A percentile compares a stretch with the other conserved stretches of the same genome.
These are phyloP conservation scores for Buceros bicornis DNA, from an alignment of 2,797 vertebrate genomes.

Conservation along the genomic window DNA sequence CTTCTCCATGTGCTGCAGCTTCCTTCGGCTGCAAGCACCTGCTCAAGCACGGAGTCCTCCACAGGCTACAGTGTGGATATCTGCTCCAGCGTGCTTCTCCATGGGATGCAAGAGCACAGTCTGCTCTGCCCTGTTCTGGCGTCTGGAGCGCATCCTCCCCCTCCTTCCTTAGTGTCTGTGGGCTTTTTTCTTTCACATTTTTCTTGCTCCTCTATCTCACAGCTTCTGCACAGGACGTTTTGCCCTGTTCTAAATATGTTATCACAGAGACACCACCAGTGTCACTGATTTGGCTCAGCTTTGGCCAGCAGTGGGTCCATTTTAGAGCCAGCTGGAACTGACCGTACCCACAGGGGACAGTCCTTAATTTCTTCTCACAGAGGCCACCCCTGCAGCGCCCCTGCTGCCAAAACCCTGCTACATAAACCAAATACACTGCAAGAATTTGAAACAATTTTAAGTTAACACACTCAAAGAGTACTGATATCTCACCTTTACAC, in stretches of 20 bases:
- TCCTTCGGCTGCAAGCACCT: not conserved
- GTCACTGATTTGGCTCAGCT: not conserved
- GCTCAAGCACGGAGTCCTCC: not conserved
- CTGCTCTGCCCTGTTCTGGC: fast-evolving
- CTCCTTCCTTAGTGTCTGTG: not conserved
- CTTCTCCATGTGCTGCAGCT: not conserved
- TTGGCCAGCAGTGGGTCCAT: not conserved
- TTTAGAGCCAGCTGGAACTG: not conserved
- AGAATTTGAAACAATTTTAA: not conserved
- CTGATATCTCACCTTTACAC: not conserved
- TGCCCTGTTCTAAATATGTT: not conserved
- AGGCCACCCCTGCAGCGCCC: not conserved
- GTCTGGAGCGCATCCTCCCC: fast-evolving
- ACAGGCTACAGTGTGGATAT: not conserved
- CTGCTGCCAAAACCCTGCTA: not conserved
- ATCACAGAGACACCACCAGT: not conserved
- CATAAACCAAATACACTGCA: not conserved
- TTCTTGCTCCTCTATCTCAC: not conserved
- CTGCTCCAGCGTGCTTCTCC: fast-evolving
- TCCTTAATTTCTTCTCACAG: not conserved
- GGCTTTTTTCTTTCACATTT: not conserved
- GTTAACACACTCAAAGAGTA: not conserved
- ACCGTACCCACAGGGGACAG: not conserved
- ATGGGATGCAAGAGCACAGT: no score
- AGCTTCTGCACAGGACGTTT: not conserved